Base-by-base conservation (phyloP, 2,113 vertebrate species). In the Pluvialis apricaria region DNA sequence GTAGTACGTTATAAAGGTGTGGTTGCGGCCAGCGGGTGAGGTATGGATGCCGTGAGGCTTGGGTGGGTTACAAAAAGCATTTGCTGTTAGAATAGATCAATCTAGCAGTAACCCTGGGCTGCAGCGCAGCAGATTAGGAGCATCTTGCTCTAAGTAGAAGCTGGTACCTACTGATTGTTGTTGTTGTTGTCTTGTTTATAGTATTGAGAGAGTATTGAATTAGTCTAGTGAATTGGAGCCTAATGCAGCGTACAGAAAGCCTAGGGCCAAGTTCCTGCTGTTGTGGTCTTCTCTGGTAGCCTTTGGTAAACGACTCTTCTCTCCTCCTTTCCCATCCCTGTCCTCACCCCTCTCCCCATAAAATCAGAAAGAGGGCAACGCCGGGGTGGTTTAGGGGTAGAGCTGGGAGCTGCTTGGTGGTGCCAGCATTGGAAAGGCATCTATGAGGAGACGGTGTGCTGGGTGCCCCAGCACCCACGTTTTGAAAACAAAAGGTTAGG, bases 291-390 rank as follows among this genome's bases (percentile, higher is more conserved):
- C 40, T 47, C 36, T 2, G 6, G 18, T 62, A 26, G 29, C 58
- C 52, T 79, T 88, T 81, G 54, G 45, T 49, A 15, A 66, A 60
- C 31, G 8, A 52, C 6, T 72, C 8, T 7, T 66, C 14, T 89
- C 14, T 24, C 76, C 34, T 64, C 13, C 47, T n/a, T 84, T 61
- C 19, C n/a, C 31, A 73, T 81, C 26, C 11, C 10, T 72, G 7
- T 57, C 62, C 26, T 86, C 32, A 32, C 1, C 20, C 5, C 3
- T 69, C 32, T 72, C 34, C 31, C 0, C 1, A 1, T 47, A 44
- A 20, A 55, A 78, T 21, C 10, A 11, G 47, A 49, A 85, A 11
- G 10, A n/a, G 40, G 28, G 31, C 38, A 49, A 0, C 0, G 1
- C 32, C 4, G 3, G 9, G 5, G 25, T 71, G 47, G 9, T 38